Base-by-base conservation (phyloP, 2,113 vertebrate genomes). In the Brachyistius frenatus region DNA sequence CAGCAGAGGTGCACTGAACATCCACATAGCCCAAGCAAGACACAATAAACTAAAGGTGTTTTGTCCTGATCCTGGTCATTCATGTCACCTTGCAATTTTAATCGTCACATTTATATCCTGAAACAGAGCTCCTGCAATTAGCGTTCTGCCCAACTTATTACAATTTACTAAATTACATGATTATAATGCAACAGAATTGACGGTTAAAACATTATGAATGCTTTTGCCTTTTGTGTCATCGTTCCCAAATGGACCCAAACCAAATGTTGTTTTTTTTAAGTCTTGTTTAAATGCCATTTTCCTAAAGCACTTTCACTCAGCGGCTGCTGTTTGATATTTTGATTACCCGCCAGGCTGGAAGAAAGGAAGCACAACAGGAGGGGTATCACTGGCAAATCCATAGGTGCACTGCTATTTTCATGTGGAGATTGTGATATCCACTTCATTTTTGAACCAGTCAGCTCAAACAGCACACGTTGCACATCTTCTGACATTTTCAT, bases 31-130 rank as follows among this genome's bases (percentile, higher is more conserved):
- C 50, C 15, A 15, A 37, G 31, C 7, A 37, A 32, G 55, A n/a
- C 73, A 37, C 11, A 58, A 44, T n/a, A 5, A 47, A 32, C 11
- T 15, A 0, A 39, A 63, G 44, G 54, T 15, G 5, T 62, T 49
- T 58, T 23, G 56, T 75, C 30, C 41, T 52, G 32, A 41, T 62
- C 5, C 41, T 65, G 37, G 58, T 62, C 58, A 62, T 54, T 63
- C 47, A 10, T 7, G 70, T 31, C 62, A 41, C 37, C 7, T 11
- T 35, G 41, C 15, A 63, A 9, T 9, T 63, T 76, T 64, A 46
- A 3, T 55, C 0, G 6, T 46, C 39, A 58, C 31, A 50, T 52
- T 14, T 41, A 32, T n/a, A 74, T 39, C n/a, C 41, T 74, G 10
- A 67, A 41, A 76, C 13, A 0, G 15, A 50, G 50, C 37, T 69